These are phyloP conservation scores for Morpho helenor DNA, from an alignment of 2,888 invertebrate species.

Conservation along the genomic window DNA sequence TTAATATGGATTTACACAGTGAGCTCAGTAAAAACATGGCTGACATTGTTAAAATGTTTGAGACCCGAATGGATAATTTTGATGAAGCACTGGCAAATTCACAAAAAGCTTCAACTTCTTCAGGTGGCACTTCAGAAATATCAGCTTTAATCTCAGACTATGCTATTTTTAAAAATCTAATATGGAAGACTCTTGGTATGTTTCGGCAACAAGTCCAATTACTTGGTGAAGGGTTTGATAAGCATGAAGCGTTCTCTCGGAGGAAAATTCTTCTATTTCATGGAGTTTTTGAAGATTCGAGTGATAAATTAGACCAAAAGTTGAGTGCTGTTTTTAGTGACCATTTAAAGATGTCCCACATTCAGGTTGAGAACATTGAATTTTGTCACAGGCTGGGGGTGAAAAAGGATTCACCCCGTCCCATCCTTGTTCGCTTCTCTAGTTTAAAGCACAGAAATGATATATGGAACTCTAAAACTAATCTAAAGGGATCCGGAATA, in stretches of 20 bases:
- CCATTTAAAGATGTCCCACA: neutral
- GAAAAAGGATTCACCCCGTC: conserved; percentile 8
- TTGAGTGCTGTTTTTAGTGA: neutral
- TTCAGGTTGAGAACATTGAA: conserved; percentile 6
- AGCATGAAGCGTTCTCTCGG: conserved; percentile 1
- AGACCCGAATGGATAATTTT: no score
- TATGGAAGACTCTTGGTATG: neutral
- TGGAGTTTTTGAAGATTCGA: conserved; percentile 4
- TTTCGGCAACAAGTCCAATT: conserved; percentile 3
- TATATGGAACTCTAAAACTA: conserved; percentile 11
- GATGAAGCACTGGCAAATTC: no score
- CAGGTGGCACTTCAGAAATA: no score
- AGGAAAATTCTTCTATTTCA: conserved; percentile 8
- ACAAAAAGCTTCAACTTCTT: no score
- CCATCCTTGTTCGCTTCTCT: conserved; percentile 10
- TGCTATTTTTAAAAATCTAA: neutral
- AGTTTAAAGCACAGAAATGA: neutral
- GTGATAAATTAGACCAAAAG: neutral
- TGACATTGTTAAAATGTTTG: no score
- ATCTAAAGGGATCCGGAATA: conserved; percentile 13
- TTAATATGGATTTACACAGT: no score
- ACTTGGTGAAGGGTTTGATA: conserved; percentile 1
- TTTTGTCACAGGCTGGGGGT: conserved; percentile 10
- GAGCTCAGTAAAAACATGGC: no score
- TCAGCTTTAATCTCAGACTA: no score